Evolutionary conservation across 2,888 invertebrate species (phyloP), one percentile per base, ranked within the genome.

Genomic region (Bruchidius siliquastri): DNA sequence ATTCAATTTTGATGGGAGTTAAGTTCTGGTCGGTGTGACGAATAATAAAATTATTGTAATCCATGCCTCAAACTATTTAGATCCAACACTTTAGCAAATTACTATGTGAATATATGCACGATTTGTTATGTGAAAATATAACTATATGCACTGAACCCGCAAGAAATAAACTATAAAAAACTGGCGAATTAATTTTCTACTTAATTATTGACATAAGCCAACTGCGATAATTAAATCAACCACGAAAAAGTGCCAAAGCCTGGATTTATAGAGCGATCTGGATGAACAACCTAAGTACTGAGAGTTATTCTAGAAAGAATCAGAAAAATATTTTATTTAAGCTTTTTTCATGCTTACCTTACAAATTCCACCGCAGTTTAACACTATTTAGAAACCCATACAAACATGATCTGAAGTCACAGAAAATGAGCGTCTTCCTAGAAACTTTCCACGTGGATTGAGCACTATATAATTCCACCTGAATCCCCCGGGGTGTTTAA

Each of bases 1-100:
- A 81, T 71, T 81, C 80, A 30, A 80, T 80, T 80, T 81, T 81
- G 71, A 80, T 78, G 67, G 78, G 77, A 49, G 76, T 74, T 49
- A 76, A 71, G 68, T 77, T 74, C 71, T 78, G 74, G 74, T 76
- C 78, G 32, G 75, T 75, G 72, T 76, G 76, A 70, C 80, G 77
- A 68, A 79, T 76, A 72, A 78, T 79, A 67, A 79, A 69, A 73
- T 78, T 76, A 71, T 79, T 76, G 73, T 73, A 76, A 74, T 77
- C 77, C 79, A 79, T 80, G 75, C 72, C 74, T 68, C 10, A 68
- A 21, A 68, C 18, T 68, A 13, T 13, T 49, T 18, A 49, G 49
- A 13, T 49, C 49, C 13, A 49, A 49, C 18, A 49, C 49, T 49
- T 49, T 13, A 49, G 1, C 49, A 49, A 49, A 49, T 49, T 49